Evolutionary conservation across 1,140 invertebrate genomes (phyloP), one percentile per base, ranked within the genome.

Genomic region (Bilobella aurantiaca): DNA sequence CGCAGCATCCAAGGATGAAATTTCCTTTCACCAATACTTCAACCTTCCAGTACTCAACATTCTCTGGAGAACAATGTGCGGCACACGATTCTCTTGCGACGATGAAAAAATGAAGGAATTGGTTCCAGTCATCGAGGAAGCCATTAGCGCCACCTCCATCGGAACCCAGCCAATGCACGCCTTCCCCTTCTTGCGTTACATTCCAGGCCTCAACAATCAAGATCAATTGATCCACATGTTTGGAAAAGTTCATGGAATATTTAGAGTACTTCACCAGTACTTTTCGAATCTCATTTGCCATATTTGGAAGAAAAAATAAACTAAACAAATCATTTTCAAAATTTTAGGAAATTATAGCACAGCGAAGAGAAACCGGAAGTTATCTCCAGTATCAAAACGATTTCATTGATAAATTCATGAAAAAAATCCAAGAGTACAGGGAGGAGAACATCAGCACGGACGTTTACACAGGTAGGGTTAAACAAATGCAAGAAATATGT

Each of bases 31-130:
- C 27, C 37, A 62, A 14, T 37, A 25, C 32, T 62, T 62, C 25
- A 62, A 31, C 14, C 32, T 62, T 73, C 79, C 23, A 77, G 76
- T 63, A 74, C 74, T 23, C 68, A 78, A 21, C 68, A 77, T 1
- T 77, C 76, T 68, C 76, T 77, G 0, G 69, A 75, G 58, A 49
- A 8, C 25, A 3, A 42, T 62, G 78, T n/a, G 75, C 76, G 56
- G 74, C 74, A 2, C 75, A 77, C 66, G 65, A 74, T 25, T 74
- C 78, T 58, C 68, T 69, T 0, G 16, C 42, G 58, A 63, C 64
- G 53, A 62, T 28, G 32, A 27, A 5, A 21, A 42, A 37, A 62
- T 62, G 59, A 37, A 37, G 30, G 12, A 23, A 27, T 28, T 62
- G 31, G 37, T 62, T 31, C 32, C 59, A 37, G n/a, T 42, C 8